phyloP scores from a whole-genome alignment of 2,113 vertebrate species.

The Toxostoma redivivum region DNA sequence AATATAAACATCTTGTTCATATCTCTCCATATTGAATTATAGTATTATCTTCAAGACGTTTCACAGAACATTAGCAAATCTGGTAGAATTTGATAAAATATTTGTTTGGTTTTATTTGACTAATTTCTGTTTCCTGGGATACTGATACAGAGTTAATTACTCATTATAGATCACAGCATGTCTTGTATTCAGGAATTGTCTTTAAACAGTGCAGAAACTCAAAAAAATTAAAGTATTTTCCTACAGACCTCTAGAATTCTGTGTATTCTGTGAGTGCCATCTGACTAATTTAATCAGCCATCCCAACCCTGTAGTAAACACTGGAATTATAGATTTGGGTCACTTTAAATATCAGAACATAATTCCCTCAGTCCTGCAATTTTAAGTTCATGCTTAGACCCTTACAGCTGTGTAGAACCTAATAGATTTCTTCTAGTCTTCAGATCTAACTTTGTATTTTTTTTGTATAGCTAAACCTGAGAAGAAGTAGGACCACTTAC shows the following conservation, averaged over 20 bases:
- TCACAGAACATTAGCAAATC: neutral
- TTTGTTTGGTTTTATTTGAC: neutral
- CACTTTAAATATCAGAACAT: neutral
- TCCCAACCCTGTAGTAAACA: neutral
- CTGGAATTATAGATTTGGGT: rapidly evolving
- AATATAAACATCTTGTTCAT: neutral
- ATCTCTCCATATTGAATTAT: neutral
- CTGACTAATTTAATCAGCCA: neutral
- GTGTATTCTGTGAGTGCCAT: neutral
- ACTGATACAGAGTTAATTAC: neutral
- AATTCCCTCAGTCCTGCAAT: neutral
- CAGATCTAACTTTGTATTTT: neutral
- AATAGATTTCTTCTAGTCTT: neutral
- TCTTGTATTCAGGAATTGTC: neutral
- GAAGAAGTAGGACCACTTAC: neutral
- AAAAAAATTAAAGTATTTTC: neutral
- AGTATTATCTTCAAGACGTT: neutral
- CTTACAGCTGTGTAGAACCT: neutral
- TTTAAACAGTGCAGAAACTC: neutral
- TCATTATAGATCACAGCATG: neutral
- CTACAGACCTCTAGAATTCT: neutral
- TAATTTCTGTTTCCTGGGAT: neutral
- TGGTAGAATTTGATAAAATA: neutral
- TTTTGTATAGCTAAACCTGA: neutral
- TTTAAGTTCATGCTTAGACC: neutral